These are phyloP conservation scores for Drosophila mojavensis DNA, from an alignment of 1,140 invertebrate species.

Conservation along the genomic window DNA sequence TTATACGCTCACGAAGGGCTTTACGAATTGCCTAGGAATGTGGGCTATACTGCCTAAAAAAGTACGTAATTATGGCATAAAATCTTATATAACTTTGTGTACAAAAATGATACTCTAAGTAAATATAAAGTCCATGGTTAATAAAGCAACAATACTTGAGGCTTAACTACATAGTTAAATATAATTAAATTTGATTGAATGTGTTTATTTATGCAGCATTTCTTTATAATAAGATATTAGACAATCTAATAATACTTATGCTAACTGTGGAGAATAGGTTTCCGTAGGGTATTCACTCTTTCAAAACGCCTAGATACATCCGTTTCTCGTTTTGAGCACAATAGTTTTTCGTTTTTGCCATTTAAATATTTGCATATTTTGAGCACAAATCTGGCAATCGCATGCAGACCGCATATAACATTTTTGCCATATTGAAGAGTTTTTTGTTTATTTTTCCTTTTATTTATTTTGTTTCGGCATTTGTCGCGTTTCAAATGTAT, in stretches of 20 bases:
- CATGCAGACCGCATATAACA: slow-evolving; percentile 53
- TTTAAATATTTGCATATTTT: slow-evolving; percentile 68
- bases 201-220: no score
- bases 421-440: slow-evolving; percentile 8
- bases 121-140: no score
- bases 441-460: slow-evolving; percentile 22
- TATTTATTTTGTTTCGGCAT: slow-evolving; percentile 13
- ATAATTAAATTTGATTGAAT: no score
- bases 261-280: no score
- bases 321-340: slow-evolving; percentile 20
- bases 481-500: slow-evolving; percentile 25
- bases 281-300: no score
- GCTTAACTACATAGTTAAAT: no score
- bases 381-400: slow-evolving; percentile 56
- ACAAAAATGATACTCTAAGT: background rate
- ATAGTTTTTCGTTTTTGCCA: slow-evolving; percentile 28
- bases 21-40: background rate
- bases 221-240: no score
- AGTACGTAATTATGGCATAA: background rate
- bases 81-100: background rate
- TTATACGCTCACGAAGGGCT: background rate
- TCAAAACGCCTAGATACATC: background rate
- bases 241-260: no score
- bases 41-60: background rate
- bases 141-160: no score